Base-by-base conservation (phyloP, 23 tunicate species). In the Ciona savignyi region DNA sequence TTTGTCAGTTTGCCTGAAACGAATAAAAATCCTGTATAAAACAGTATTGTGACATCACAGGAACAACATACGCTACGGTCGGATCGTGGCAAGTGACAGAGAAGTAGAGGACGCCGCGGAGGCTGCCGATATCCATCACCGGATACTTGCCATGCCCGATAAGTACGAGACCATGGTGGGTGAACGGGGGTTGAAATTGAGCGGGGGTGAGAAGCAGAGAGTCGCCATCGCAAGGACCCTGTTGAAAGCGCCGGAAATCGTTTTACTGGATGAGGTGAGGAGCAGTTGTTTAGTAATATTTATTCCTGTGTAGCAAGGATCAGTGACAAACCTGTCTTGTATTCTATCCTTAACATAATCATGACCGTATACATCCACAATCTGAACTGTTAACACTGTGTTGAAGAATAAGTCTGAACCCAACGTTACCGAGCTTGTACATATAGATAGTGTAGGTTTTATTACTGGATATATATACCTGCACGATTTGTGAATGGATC, bases 191-290 rank as follows among this genome's bases (percentile, higher is more conserved):
- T 66, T 87, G 71, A 94, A 94, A 68, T 51, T 94, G 60, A 86
- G 95, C 65, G 99, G 99, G 4, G 99, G 99, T 1, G 99, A 94
- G 72, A 94, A 94, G 56, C 99, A 94, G 70, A 60, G 99, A 29
- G 90, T 94, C 31, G 99, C 99, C 30, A 94, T 94, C 73, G 99
- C 99, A 22, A 74, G 99, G 56, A 86, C 95, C 11, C 30, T 94
- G 23, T 60, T 94, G 29, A 94, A 94, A 66, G 86, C 94, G 20
- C 99, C 99, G 27, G 78, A 86, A 42, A 67, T 94, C 33, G 90
- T 94, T 3, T 35, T 94, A 30, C 61, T 86, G 30, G 99, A 94
- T 71, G 99, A 94, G 83, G 97, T 91, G 34, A 32, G 4, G 48
- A 69, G 27, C 27, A 6, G 48, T 69, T 6, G 73, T 61, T 25